These are phyloP conservation scores for Rostratula benghalensis DNA, from an alignment of 2,113 vertebrate species.

Conservation along the genomic window DNA sequence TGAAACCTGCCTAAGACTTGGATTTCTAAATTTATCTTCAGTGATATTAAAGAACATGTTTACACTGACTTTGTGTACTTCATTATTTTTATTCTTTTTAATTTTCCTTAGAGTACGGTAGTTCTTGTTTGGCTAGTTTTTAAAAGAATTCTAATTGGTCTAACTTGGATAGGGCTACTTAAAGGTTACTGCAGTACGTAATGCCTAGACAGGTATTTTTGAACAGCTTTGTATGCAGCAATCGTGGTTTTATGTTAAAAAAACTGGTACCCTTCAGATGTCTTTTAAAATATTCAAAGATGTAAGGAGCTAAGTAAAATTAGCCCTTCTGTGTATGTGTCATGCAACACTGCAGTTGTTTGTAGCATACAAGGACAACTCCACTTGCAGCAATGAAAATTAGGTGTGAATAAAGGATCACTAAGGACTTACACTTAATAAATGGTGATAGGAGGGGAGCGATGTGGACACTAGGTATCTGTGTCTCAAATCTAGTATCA, in stretches of 20 bases:
- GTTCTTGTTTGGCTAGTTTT: neutral
- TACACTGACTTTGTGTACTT: conserved; percentile 27
- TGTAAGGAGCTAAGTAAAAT: neutral
- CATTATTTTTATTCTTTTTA: neutral
- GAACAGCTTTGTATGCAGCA: neutral
- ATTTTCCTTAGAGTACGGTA: neutral
- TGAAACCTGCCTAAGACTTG: conserved; percentile 39
- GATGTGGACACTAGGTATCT: neutral
- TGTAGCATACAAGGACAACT: neutral
- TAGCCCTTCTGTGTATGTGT: neutral
- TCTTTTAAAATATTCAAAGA: neutral
- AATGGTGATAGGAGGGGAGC: neutral
- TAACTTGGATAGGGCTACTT: neutral
- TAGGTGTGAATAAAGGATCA: neutral
- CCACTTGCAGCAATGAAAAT: neutral
- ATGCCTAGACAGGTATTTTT: neutral
- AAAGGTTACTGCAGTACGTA: neutral
- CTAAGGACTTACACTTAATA: neutral
- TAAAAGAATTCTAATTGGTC: neutral
- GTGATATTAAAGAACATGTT: conserved; percentile 66
- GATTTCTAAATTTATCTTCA: conserved; percentile 40
- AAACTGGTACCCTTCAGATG: neutral
- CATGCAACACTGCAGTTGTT: neutral
- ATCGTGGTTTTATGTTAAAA: neutral
- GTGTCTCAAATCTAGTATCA: neutral